Evolutionary conservation across 2,888 invertebrate genomes (phyloP).

Genomic region (Conistra vaccinii): DNA sequence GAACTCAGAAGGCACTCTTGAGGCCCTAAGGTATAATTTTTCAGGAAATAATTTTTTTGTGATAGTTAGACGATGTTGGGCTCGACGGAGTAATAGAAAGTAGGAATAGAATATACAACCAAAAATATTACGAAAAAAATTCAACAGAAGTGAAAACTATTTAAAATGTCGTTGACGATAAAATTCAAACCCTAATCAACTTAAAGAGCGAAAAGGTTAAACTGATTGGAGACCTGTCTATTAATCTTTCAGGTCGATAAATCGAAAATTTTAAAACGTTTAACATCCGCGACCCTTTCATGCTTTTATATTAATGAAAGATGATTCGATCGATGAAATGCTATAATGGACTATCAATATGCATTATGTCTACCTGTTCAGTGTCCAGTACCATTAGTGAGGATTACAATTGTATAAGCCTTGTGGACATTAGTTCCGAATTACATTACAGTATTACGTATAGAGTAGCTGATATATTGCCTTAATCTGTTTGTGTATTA

Average conservation of each 20-base stretch:
- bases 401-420: slow-evolving; percentile 83
- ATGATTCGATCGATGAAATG: slow-evolving; percentile 79
- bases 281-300: slow-evolving; percentile 71
- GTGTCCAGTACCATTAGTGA: slow-evolving; percentile 70
- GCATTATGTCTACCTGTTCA: slow-evolving; percentile 74
- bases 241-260: slow-evolving; percentile 73
- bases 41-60: background rate
- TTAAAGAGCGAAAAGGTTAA: slow-evolving; percentile 51
- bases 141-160: background rate
- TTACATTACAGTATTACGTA: slow-evolving; percentile 76
- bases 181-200: slow-evolving; percentile 46
- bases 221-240: slow-evolving; percentile 61
- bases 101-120: background rate
- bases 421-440: slow-evolving; percentile 77
- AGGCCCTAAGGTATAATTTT: background rate
- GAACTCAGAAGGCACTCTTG: background rate
- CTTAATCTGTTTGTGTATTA: slow-evolving; percentile 74
- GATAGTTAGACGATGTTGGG: too few relatives aligned
- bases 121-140: background rate
- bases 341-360: slow-evolving; percentile 85
- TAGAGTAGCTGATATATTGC: slow-evolving; percentile 76
- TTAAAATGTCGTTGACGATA: slow-evolving; percentile 1
- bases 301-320: slow-evolving; percentile 79
- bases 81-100: background rate
- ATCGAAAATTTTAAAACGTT: slow-evolving; percentile 75